Evolutionary conservation across 2,888 invertebrate species (phyloP).

Genomic region (Maniola hyperantus): DNA sequence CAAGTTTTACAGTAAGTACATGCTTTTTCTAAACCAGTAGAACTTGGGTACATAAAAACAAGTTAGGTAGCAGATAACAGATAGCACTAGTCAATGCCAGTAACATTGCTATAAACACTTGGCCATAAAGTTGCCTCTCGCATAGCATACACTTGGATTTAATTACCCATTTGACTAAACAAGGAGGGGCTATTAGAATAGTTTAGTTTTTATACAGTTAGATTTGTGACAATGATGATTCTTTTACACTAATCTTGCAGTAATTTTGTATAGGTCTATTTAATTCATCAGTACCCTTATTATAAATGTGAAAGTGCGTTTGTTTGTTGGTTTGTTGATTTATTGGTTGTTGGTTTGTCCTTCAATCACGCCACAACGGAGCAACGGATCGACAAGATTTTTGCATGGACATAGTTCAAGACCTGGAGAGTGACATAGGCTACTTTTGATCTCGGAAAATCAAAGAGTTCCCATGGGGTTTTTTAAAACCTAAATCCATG

Average conservation of each 20-base stretch:
- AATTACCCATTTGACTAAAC: constrained; percentile 8
- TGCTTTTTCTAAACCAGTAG: neutral
- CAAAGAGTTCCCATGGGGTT: too few relatives aligned
- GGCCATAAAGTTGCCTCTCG: constrained; percentile 7
- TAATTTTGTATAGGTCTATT: neutral
- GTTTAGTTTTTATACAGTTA: constrained; percentile 1
- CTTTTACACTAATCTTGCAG: neutral
- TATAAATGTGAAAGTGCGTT: too few relatives aligned
- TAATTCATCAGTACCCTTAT: too few relatives aligned
- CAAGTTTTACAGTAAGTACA: neutral
- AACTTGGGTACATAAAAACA: neutral
- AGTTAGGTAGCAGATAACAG: neutral
- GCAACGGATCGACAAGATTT: too few relatives aligned
- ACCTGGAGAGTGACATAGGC: too few relatives aligned
- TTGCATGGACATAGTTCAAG: too few relatives aligned
- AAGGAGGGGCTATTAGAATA: constrained; percentile 9
- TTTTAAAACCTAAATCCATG: too few relatives aligned
- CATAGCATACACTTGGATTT: constrained; percentile 7
- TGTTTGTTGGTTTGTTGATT: too few relatives aligned
- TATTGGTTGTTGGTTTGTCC: too few relatives aligned
- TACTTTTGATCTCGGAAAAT: too few relatives aligned
- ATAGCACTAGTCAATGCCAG: constrained; percentile 8
- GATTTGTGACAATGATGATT: neutral
- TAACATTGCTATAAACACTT: neutral
- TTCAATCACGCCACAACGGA: too few relatives aligned